A percentile compares a stretch with the other conserved stretches of the same genome.
These are phyloP conservation scores for Poicephalus meyeri DNA, from an alignment of 2,113 vertebrate genomes.

Conservation along the genomic window DNA sequence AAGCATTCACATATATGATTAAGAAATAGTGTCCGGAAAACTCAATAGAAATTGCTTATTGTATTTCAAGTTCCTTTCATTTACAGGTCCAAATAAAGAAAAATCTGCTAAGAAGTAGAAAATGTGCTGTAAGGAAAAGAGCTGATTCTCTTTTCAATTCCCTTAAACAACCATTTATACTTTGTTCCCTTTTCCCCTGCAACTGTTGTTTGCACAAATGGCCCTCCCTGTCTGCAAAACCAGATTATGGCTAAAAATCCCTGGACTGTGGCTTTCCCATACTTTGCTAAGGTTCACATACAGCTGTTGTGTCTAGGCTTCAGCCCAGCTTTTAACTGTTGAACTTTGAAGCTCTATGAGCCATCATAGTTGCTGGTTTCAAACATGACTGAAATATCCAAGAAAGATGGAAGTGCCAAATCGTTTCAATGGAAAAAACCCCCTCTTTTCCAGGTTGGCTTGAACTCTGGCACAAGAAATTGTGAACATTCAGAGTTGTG, in stretches of 20 bases:
- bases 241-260: not conserved
- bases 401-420: accelerated
- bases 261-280: not conserved
- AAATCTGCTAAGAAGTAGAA: not conserved
- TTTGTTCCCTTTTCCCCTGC: not conserved
- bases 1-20: not conserved
- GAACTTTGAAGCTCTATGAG: not conserved
- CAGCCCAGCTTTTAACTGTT: not conserved
- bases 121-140: not conserved
- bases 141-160: not conserved
- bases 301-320: accelerated
- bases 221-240: not conserved
- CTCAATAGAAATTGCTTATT: not conserved
- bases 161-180: not conserved
- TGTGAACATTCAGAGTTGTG: not conserved
- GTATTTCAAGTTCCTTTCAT: not conserved
- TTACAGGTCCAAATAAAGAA: not conserved
- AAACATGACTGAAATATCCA: not conserved
- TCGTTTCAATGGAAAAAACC: not conserved
- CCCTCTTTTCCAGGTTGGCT: not conserved
- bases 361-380: not conserved
- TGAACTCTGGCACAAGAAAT: not conserved
- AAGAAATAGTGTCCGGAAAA: not conserved
- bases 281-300: not conserved
- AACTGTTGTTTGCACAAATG: not conserved